Base-by-base conservation (phyloP, 2,113 vertebrate genomes). In the Deroptyus accipitrinus region DNA sequence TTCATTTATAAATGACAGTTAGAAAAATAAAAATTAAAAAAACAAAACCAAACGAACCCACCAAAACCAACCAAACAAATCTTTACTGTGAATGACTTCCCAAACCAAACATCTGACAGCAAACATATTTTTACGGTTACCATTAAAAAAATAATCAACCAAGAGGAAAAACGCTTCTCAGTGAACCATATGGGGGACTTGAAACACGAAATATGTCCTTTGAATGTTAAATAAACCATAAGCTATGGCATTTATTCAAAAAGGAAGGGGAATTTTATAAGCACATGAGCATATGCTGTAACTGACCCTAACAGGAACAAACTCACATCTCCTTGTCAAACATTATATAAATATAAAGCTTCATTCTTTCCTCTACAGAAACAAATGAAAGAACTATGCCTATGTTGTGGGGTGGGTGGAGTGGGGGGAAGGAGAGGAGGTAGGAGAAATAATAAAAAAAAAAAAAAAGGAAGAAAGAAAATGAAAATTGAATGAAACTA, bases 61-160 rank as follows among this genome's bases (percentile, higher is more conserved):
- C 28, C 31, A n/a, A n/a, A 57, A 57, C 5, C 13, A 59, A 33
- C 92, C 11, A 91, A 74, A 22, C 11, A 57, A n/a, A 55, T 5
- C 92, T 93, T 74, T 81, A 84, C 44, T 95, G 84, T 81, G 97
- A 97, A 92, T 93, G 6, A 92, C 95, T 97, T 97, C 86, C 93
- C 86, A 97, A 97, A 97, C 93, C 88, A 95, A 92, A 83, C 35
- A 95, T 87, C 94, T 79, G 94, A 96, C 97, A 90, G 85, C 83
- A 27, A 11, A 94, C 96, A 82, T 64, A 88, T 92, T 95, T 97
- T 79, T 94, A 76, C 49, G 55, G 42, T 72, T 86, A 86, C 46
- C 48, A 63, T 95, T 90, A 83, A 96, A 93, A 83, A 75, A 78
- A 42, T 6, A 59, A 80, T 13, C 30, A 94, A n/a, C 14, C 2